These are phyloP conservation scores for Tethya wilhelma DNA, from an alignment of 37 sponge, comb jelly and placozoan species.

Conservation along the genomic window DNA sequence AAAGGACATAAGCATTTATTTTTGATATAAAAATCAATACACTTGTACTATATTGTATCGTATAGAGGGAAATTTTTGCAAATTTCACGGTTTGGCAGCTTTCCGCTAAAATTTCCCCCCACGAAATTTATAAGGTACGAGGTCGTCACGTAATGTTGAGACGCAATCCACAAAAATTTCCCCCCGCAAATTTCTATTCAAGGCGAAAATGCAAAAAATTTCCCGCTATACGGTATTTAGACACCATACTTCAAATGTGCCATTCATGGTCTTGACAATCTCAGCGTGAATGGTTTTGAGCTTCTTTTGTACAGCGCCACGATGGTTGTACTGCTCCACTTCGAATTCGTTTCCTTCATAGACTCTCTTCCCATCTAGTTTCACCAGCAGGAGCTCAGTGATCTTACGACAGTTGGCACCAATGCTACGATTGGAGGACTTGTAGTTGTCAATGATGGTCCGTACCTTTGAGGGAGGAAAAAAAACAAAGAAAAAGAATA, in stretches of 20 bases:
- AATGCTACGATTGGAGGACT: slow-evolving; percentile 76
- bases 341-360: slow-evolving; percentile 90
- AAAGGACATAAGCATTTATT: not conserved
- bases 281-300: slow-evolving; percentile 78
- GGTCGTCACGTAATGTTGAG: too few relatives aligned
- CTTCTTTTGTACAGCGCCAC: slow-evolving; percentile 52
- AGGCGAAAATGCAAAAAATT: too few relatives aligned
- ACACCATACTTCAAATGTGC: slow-evolving; percentile 63
- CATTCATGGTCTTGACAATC: slow-evolving; percentile 73
- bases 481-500: not conserved
- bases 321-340: slow-evolving; percentile 83
- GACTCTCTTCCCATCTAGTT: slow-evolving; percentile 83
- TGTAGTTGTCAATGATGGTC: slow-evolving; percentile 81
- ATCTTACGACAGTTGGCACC: slow-evolving; percentile 81
- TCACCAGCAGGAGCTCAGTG: slow-evolving; percentile 86
- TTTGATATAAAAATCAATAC: too few relatives aligned
- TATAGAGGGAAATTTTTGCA: too few relatives aligned
- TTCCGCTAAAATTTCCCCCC: too few relatives aligned
- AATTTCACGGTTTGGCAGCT: too few relatives aligned
- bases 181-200: too few relatives aligned
- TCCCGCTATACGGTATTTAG: too few relatives aligned
- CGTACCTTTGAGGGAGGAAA: slow-evolving; percentile 2
- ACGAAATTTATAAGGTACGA: too few relatives aligned
- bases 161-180: too few relatives aligned
- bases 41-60: too few relatives aligned